Percentiles rank a stretch among this genome's conserved stretches.
Evolutionary conservation across 2,113 vertebrate species (phyloP).

Genomic region (Cranoglanis bouderius): DNA sequence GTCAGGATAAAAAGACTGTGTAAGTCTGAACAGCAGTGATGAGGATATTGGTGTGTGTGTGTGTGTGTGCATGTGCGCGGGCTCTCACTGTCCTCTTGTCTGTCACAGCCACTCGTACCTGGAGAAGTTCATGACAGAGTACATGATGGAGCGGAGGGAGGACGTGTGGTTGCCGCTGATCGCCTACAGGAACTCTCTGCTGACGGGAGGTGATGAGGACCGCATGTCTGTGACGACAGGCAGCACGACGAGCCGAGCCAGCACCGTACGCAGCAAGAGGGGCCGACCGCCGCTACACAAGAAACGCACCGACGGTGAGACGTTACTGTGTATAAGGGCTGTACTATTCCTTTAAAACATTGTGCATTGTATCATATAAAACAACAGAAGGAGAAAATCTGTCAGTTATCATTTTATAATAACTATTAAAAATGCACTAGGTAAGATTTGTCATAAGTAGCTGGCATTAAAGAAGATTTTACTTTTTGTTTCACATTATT

Average conservation of each 20-base stretch:
- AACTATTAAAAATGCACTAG: no score
- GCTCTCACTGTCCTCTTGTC: neutral
- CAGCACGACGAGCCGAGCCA: conserved; percentile 92
- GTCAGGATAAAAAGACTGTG: conserved; percentile 99
- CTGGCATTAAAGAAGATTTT: neutral
- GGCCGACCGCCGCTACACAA: conserved; percentile 92
- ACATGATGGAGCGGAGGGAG: conserved; percentile 97
- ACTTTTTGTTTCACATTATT: no score
- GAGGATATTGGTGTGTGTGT: neutral
- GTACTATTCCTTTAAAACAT: neutral
- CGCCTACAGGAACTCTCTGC: conserved; percentile 94
- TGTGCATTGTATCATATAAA: no score
- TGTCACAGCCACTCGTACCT: conserved; percentile 87
- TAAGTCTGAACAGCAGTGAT: conserved; percentile 73
- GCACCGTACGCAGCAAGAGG: conserved; percentile 96
- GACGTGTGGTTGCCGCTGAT: conserved; percentile 98
- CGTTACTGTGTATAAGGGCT: neutral
- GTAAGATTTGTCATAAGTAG: neutral
- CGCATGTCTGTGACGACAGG: conserved; percentile 96
- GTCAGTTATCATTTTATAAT: no score
- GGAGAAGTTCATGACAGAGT: conserved; percentile 96
- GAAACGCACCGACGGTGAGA: conserved; percentile 91
- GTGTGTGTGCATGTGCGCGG: neutral
- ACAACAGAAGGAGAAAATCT: no score
- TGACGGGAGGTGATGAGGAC: conserved; percentile 94